Conservation (phyloP, 2,888 invertebrate genomes). For the Meiosimyza decipiens region DNA sequence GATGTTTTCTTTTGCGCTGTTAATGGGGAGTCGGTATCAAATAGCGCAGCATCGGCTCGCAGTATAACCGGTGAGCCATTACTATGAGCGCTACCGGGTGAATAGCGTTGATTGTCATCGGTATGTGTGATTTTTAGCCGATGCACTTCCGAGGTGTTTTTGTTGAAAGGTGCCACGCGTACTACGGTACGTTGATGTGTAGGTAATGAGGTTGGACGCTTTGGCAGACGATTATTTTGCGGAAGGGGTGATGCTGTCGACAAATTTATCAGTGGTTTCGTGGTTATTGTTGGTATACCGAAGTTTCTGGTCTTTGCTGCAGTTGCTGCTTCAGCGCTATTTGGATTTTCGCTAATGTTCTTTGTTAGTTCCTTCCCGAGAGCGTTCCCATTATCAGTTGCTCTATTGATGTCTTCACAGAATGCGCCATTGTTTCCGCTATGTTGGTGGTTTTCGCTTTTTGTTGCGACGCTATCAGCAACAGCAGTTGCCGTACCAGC, state of each 20-base stretch:
- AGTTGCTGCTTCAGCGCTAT: not conserved
- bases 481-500: conserved; percentile 12
- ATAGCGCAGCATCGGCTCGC: conserved; percentile 34
- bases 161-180: conserved; percentile 67
- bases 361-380: conserved; percentile 27
- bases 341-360: conserved; percentile 22
- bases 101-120: conserved; percentile 62
- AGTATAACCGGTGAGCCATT: not conserved
- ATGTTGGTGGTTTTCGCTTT: conserved; percentile 15
- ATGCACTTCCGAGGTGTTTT: conserved; percentile 66
- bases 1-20: conserved; percentile 72
- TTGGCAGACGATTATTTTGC: not conserved
- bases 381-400: conserved; percentile 36
- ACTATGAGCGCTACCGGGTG: conserved; percentile 18
- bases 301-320: not conserved
- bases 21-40: not conserved
- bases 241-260: conserved; percentile 18
- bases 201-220: conserved; percentile 19
- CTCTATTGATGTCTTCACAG: conserved; percentile 43
- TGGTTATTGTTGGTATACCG: not conserved
- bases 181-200: conserved; percentile 66
- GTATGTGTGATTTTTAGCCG: conserved; percentile 71
- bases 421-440: conserved; percentile 36
- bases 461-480: conserved; percentile 21
- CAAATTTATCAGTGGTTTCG: not conserved